Evolutionary conservation across 1,140 invertebrate genomes (phyloP).

Genomic region (Neoseiulus cucumeris): DNA sequence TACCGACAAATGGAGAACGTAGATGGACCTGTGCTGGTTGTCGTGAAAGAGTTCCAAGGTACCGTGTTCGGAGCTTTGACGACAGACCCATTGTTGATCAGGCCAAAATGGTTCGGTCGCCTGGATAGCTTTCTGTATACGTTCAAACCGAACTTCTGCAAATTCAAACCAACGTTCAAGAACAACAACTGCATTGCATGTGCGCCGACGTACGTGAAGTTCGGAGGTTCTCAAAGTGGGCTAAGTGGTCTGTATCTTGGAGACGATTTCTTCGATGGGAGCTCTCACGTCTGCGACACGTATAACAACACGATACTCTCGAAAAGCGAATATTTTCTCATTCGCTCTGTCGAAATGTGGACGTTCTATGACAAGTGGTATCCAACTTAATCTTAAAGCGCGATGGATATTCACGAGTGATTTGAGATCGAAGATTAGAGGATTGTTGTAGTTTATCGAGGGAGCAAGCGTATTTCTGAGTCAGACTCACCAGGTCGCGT

Average conservation of each 20-base stretch:
- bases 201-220: neutral
- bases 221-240: neutral
- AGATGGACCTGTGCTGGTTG: neutral
- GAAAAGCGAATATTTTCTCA: neutral
- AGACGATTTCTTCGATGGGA: conserved; percentile 1
- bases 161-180: neutral
- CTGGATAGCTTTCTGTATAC: neutral
- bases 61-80: neutral
- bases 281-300: neutral
- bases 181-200: neutral
- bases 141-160: neutral
- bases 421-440: too few species aligned
- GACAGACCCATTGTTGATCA: neutral
- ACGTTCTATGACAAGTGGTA: conserved; percentile 2
- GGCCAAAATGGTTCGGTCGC: neutral
- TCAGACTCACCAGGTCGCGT: too few species aligned
- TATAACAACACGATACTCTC: neutral
- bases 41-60: conserved; percentile 4
- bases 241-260: neutral
- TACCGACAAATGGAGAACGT: neutral
- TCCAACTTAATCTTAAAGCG: neutral
- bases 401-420: too few species aligned
- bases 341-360: neutral
- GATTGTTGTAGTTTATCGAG: too few species aligned
- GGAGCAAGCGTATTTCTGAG: too few species aligned